Percentiles rank a stretch among this genome's conserved stretches.
These are phyloP conservation scores for Cinclus mexicanus DNA, from an alignment of 2,113 vertebrate genomes.

Conservation along the genomic window DNA sequence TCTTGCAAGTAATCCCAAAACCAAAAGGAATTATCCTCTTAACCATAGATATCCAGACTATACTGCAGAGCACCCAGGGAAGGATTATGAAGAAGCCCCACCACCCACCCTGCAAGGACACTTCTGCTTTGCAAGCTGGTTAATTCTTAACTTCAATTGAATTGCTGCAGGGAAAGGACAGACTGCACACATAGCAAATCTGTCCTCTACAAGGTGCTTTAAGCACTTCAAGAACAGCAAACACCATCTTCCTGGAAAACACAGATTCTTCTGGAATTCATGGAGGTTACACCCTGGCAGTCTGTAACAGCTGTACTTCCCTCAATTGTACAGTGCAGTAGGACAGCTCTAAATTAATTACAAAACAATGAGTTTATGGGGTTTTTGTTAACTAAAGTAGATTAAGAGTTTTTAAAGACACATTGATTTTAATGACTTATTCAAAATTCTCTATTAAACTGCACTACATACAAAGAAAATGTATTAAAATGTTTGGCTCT, in stretches of 20 bases:
- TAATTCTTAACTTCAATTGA: neutral
- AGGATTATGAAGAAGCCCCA: neutral
- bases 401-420: neutral
- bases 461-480: neutral
- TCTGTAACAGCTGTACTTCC: neutral
- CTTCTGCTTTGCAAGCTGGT: neutral
- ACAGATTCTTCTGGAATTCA: neutral
- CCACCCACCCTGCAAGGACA: neutral
- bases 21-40: neutral
- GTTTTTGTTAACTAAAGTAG: neutral
- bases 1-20: neutral
- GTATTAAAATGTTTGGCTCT: neutral
- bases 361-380: neutral
- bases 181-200: neutral
- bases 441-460: neutral
- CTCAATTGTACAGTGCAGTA: neutral
- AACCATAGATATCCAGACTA: neutral
- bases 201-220: neutral
- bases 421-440: neutral
- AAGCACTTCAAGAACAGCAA: neutral
- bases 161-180: neutral
- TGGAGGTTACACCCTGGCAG: neutral
- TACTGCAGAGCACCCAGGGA: neutral
- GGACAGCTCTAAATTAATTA: neutral
- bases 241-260: slow-evolving; percentile 10